Percentiles rank a stretch among this genome's conserved stretches.
phyloP scores from a whole-genome alignment of 2,797 vertebrate genomes.

The Tokudaia muenninki region DNA sequence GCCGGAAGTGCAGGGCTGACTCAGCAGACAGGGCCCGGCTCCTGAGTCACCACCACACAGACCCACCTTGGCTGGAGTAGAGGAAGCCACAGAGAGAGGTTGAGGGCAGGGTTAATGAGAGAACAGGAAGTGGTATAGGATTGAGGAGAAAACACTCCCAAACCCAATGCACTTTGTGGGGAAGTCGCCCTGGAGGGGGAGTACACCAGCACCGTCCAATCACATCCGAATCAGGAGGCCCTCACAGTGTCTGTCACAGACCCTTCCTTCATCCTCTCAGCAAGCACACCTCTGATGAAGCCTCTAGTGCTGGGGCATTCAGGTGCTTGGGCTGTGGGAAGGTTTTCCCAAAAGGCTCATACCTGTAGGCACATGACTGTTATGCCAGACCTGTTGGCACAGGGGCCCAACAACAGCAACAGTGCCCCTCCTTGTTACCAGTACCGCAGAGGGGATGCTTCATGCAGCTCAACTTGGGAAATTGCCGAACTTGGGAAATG shows the following conservation, averaged over 20 bases:
- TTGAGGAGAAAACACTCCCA: neutral
- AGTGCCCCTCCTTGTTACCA: neutral
- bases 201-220: neutral
- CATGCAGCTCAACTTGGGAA: neutral
- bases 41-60: slow-evolving; percentile 46
- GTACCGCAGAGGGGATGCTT: neutral
- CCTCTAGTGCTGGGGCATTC: neutral
- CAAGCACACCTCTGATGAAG: neutral
- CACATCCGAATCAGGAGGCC: neutral
- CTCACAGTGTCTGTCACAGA: neutral
- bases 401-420: neutral
- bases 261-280: neutral
- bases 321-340: neutral
- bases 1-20: slow-evolving; percentile 75
- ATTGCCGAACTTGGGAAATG: neutral
- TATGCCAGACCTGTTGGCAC: neutral
- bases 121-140: neutral
- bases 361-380: neutral
- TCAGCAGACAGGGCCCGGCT: slow-evolving; percentile 55
- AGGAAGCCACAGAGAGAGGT: neutral
- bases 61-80: neutral
- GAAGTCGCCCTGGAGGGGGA: neutral
- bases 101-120: neutral
- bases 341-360: neutral
- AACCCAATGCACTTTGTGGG: neutral